phyloP scores from a whole-genome alignment of 2,797 vertebrate species.

The Danio choprae region DNA sequence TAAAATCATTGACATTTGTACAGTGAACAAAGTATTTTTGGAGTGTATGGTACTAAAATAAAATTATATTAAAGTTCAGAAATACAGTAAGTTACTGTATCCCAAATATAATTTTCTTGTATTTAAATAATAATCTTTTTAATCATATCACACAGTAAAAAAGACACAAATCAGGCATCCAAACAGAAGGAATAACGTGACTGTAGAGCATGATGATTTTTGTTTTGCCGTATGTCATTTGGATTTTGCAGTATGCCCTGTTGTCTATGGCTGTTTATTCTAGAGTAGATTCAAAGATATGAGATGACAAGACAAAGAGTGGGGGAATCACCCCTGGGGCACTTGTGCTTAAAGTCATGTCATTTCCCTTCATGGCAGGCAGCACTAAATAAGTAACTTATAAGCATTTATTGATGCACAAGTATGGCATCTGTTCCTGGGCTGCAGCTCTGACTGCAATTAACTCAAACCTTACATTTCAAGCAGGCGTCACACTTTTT shows the following conservation, averaged over 20 bases:
- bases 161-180: slow-evolving; percentile 60
- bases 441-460: slow-evolving; percentile 78
- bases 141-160: neutral
- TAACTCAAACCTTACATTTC: slow-evolving; percentile 80
- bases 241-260: slow-evolving; percentile 66
- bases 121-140: neutral
- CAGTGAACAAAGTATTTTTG: too few relatives aligned
- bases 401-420: slow-evolving; percentile 86
- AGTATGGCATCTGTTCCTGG: slow-evolving; percentile 83
- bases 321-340: slow-evolving; percentile 71
- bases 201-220: slow-evolving; percentile 81
- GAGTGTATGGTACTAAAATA: too few relatives aligned
- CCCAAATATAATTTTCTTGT: neutral
- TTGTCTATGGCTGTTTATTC: slow-evolving; percentile 80
- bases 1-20: too few relatives aligned
- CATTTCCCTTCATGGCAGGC: slow-evolving; percentile 84
- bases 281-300: slow-evolving; percentile 84
- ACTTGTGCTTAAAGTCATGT: slow-evolving; percentile 82
- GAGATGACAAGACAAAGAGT: slow-evolving; percentile 86
- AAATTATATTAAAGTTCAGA: neutral
- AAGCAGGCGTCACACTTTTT: slow-evolving; percentile 78
- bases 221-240: slow-evolving; percentile 56
- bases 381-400: slow-evolving; percentile 86
- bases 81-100: neutral
- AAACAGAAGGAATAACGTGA: slow-evolving; percentile 75